Evolutionary conservation across 2,888 invertebrate species (phyloP).

Genomic region (Helicoverpa assulta): DNA sequence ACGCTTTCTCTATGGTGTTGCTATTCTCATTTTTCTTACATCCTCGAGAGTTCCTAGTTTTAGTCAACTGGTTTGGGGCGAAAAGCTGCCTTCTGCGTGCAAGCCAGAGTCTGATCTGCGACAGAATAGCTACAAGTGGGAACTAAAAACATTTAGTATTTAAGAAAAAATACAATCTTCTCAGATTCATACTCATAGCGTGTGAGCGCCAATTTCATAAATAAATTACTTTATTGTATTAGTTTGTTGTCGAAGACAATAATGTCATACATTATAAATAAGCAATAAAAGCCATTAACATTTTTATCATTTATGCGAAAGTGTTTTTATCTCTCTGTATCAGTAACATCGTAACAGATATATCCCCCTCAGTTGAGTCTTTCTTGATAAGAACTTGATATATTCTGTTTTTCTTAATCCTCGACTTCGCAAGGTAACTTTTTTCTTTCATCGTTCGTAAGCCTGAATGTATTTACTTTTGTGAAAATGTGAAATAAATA

Average conservation of each 20-base stretch:
- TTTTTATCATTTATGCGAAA: constrained; percentile 14
- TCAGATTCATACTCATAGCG: too few relatives aligned
- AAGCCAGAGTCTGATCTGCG: too few relatives aligned
- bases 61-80: constrained; percentile 11
- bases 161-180: too few relatives aligned
- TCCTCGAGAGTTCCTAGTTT: constrained; percentile 33
- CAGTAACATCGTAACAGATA: constrained; percentile 16
- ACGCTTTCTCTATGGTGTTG: constrained; percentile 71
- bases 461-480: constrained; percentile 22
- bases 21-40: constrained; percentile 32
- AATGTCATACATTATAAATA: neutral
- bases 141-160: too few relatives aligned
- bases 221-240: neutral
- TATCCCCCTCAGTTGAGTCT: constrained; percentile 28
- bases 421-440: constrained; percentile 30
- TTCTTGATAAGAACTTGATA: constrained; percentile 33
- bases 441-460: constrained; percentile 34
- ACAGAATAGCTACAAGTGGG: too few relatives aligned
- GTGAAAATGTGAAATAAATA: constrained; percentile 41
- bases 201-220: neutral
- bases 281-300: constrained; percentile 16
- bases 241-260: neutral
- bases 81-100: neutral
- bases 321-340: constrained; percentile 33
- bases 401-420: constrained; percentile 48